A percentile compares a stretch with the other conserved stretches of the same genome.
Conservation (phyloP, 2,797 vertebrate genomes). For the Hapalemur alaotrensis region DNA sequence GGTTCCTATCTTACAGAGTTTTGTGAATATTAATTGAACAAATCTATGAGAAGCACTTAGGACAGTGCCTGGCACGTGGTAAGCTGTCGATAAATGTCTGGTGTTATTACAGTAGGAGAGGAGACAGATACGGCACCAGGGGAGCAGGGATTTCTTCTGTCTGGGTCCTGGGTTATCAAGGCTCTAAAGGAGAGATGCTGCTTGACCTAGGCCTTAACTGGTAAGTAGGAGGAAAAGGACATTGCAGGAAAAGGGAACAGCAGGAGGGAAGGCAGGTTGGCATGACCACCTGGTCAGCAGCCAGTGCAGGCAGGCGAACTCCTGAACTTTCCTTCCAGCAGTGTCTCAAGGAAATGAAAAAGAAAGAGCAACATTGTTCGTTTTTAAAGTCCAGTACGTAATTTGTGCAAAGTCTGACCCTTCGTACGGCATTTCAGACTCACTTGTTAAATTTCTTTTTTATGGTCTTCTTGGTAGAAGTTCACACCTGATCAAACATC, state of each 20-base stretch:
- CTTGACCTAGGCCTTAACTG: background rate
- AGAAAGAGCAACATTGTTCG: conserved; percentile 62
- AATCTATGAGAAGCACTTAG: background rate
- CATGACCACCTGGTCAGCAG: background rate
- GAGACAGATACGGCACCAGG: background rate
- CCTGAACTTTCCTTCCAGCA: conserved; percentile 55
- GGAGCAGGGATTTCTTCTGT: background rate
- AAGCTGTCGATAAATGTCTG: background rate
- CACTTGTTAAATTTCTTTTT: conserved; percentile 63
- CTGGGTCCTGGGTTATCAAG: background rate
- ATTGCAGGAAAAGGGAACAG: background rate
- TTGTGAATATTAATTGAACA: background rate
- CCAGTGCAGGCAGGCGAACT: conserved; percentile 29
- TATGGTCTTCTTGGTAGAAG: conserved; percentile 64
- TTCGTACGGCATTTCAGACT: conserved; percentile 55
- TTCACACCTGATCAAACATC: conserved; percentile 79
- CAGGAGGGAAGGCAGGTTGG: background rate
- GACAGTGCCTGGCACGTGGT: background rate
- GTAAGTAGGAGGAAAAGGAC: background rate
- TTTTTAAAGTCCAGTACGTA: conserved; percentile 59
- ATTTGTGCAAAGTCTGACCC: conserved; percentile 63
- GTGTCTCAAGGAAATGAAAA: conserved; percentile 46
- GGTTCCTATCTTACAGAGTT: background rate
- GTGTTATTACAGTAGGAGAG: background rate
- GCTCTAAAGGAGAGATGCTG: background rate